Evolutionary conservation across 2,888 invertebrate species (phyloP).

Genomic region (Anthoptus insignis): DNA sequence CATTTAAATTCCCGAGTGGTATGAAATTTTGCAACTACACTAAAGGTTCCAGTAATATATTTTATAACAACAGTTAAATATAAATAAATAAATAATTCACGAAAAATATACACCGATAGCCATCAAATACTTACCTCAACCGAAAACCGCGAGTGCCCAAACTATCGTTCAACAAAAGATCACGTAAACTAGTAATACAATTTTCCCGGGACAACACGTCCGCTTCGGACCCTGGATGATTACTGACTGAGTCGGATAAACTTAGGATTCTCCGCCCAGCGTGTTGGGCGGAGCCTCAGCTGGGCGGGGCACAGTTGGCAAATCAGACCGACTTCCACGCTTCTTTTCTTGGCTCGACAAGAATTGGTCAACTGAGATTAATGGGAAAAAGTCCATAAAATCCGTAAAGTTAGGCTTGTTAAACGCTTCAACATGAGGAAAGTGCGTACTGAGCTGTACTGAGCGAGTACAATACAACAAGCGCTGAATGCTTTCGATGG

Average conservation of each 20-base stretch:
- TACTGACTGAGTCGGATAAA: slow-evolving; percentile 58
- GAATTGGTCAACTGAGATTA: slow-evolving; percentile 67
- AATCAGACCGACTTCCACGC: slow-evolving; percentile 69
- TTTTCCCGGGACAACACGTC: slow-evolving; percentile 44
- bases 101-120: too few relatives aligned
- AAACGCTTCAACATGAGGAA: slow-evolving; percentile 14
- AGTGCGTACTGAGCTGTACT: neutral
- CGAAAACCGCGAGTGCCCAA: neutral
- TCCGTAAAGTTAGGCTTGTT: slow-evolving; percentile 48
- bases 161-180: neutral
- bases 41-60: too few relatives aligned
- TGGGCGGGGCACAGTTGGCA: slow-evolving; percentile 73
- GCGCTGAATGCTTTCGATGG: neutral
- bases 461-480: too few relatives aligned
- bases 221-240: slow-evolving; percentile 52
- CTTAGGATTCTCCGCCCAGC: slow-evolving; percentile 63
- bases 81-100: too few relatives aligned
- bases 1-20: too few relatives aligned
- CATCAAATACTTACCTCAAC: neutral
- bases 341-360: slow-evolving; percentile 73
- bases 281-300: slow-evolving; percentile 68
- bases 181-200: slow-evolving; percentile 30
- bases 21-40: too few relatives aligned
- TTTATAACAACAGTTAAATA: too few relatives aligned
- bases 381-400: too few relatives aligned